Base-by-base conservation (phyloP, 2,797 vertebrate species). In the Hydrocynus forskahlii region DNA sequence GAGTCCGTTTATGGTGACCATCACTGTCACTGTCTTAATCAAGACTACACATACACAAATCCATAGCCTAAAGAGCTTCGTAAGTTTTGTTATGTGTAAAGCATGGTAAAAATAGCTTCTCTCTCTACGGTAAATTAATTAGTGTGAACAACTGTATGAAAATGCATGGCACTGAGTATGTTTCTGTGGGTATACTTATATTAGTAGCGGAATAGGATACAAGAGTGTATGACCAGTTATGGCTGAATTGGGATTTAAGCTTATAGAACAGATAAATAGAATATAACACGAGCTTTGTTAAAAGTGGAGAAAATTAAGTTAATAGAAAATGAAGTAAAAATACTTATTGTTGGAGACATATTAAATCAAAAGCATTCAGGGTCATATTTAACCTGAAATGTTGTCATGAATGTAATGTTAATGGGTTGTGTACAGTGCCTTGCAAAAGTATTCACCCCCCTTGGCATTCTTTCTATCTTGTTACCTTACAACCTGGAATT, bases 1-100 rank as follows among this genome's bases (percentile, higher is more conserved):
- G 75, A 50, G 73, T 35, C 38, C 25, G 69, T 81, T 84, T 75
- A 74, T 45, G 60, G 54, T 77, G 75, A 74, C 9, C 57, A 48
- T 80, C 68, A 77, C 82, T 12, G 60, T 74, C 23, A 9, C 25
- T 67, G 64, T 23, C 48, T 75, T 80, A 83, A 81, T 81, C 63
- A 75, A 64, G 73, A 59, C 10, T 64, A 60, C 67, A 66, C 45
- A 66, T 54, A 38, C 14, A 29, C 38, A 55, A 10, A 43, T 62
- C n/a, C 21, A 59, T 52, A 59, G 60, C 55, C 45, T 62, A 59
- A 73, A 73, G 57, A 72, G 63, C 29, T 75, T 71, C 43, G 78
- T 10, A 43, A 50, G 57, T 64, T 16, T 23, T 23, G 59, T 73
- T 68, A 50, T 35, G 8, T 43, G 29, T 57, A 66, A 67, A 70